Evolutionary conservation across 2,888 invertebrate species (phyloP), one percentile per base, ranked within the genome.

Genomic region (Athrips mouffetella): DNA sequence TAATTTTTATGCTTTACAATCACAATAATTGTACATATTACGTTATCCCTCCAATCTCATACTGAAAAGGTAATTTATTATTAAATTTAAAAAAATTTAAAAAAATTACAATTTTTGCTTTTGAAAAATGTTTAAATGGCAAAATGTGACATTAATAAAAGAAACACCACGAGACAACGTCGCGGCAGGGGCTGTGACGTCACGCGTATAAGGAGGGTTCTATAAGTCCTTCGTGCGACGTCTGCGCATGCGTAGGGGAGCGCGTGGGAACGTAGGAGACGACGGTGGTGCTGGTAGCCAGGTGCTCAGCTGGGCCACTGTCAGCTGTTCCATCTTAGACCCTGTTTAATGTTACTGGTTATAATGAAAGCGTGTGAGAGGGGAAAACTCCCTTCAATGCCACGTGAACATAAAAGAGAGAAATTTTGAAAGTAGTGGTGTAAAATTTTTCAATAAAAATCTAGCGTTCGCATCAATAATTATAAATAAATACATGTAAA

Each of bases 251-350:
- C 58, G 54, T 18, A 27, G 56, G 83, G 81, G 80, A 63, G 70
- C 76, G 75, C 86, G 86, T 86, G 87, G 79, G 86, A 86, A 88
- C 75, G 76, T 73, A 21, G 11, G 37, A 10, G 37, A 20, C 10
- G n/a, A 20, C 37, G 20, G 35, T n/a, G 18, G 35, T 20, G 15
- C 13, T 15, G 76, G 71, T 72, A 61, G 68, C 83, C 85, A 82
- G 85, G 79, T 86, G 84, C 62, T 65, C 62, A 74, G 70, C 73
- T 74, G 65, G 67, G 63, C 71, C 70, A 62, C 63, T 62, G 51
- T 55, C 84, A 83, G 82, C 83, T 83, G 85, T 69, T 62, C 52
- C 40, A 47, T 33, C 45, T 31, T 16, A 27, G 35, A 11, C 23
- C 16, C 16, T 11, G 13, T n/a, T 5, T 21, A 20, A 11, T 21